A percentile compares a stretch with the other conserved stretches of the same genome.
phyloP scores from a whole-genome alignment of 1,140 invertebrate species.

The Bombus breviceps region DNA sequence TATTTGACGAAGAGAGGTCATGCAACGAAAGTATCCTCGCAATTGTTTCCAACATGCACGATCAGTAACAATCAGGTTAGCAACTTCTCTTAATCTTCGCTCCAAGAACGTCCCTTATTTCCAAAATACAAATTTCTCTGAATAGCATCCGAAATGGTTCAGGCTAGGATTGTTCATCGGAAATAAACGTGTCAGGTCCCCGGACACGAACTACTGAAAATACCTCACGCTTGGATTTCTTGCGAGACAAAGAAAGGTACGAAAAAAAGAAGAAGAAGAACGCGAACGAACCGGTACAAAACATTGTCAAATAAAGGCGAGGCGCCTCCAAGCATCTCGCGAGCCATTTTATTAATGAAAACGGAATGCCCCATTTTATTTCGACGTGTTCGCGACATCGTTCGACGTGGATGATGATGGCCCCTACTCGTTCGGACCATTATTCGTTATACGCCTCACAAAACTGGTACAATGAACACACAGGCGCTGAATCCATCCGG shows the following conservation, averaged over 20 bases:
- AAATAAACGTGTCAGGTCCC: conserved; percentile 24
- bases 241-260: neutral
- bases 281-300: conserved; percentile 3
- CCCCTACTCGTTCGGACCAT: conserved; percentile 21
- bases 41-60: neutral
- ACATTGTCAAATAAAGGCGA: neutral
- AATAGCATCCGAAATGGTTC: neutral
- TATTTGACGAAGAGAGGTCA: neutral
- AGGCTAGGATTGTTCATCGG: neutral
- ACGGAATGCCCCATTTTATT: conserved; percentile 13
- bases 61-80: neutral
- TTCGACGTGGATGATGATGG: neutral
- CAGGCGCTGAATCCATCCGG: neutral
- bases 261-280: neutral
- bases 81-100: neutral
- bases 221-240: neutral
- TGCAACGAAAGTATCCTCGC: neutral
- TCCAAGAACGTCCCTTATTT: neutral
- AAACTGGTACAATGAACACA: conserved; percentile 41
- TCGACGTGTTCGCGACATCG: neutral
- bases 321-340: conserved; percentile 16
- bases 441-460: conserved; percentile 9
- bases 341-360: conserved; percentile 49
- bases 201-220: neutral
- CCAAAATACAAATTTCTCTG: neutral